Evolutionary conservation across 2,113 vertebrate species (phyloP).

Genomic region (Fukomys damarensis): DNA sequence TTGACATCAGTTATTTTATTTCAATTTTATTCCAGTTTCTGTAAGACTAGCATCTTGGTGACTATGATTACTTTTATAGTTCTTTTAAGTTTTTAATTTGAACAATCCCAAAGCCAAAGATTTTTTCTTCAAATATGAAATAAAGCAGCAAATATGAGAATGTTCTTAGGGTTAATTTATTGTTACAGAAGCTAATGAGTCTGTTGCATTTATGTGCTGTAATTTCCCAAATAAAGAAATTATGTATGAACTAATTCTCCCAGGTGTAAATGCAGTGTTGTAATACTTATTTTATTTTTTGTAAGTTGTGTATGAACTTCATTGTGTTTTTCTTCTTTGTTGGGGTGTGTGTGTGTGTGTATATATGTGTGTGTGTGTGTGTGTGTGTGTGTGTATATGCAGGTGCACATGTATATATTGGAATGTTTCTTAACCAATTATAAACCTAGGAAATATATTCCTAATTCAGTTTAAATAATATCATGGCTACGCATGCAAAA

Average conservation of each 20-base stretch:
- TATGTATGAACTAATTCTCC: neutral
- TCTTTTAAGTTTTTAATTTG: neutral
- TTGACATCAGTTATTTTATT: constrained; percentile 10
- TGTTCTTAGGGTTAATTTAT: neutral
- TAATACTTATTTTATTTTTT: constrained; percentile 60
- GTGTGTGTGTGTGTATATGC: neutral
- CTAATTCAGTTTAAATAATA: constrained; percentile 73
- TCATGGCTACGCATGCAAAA: constrained; percentile 30
- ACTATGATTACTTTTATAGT: neutral
- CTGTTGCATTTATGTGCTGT: neutral
- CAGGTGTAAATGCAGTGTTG: constrained; percentile 28
- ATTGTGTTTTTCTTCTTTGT: neutral
- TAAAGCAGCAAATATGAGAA: neutral
- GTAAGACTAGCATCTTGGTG: neutral
- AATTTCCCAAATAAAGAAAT: constrained; percentile 9
- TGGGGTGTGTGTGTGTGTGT: neutral
- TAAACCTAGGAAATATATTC: constrained; percentile 30
- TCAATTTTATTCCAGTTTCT: constrained; percentile 20
- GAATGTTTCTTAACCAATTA: neutral
- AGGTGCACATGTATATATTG: neutral
- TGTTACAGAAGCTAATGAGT: constrained; percentile 62
- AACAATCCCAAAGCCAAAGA: neutral
- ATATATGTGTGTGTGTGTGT: neutral
- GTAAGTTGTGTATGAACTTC: neutral
- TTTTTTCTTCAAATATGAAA: constrained; percentile 35